Conservation (phyloP, 1,140 invertebrate species). For the Stegodyphus dumicola region DNA sequence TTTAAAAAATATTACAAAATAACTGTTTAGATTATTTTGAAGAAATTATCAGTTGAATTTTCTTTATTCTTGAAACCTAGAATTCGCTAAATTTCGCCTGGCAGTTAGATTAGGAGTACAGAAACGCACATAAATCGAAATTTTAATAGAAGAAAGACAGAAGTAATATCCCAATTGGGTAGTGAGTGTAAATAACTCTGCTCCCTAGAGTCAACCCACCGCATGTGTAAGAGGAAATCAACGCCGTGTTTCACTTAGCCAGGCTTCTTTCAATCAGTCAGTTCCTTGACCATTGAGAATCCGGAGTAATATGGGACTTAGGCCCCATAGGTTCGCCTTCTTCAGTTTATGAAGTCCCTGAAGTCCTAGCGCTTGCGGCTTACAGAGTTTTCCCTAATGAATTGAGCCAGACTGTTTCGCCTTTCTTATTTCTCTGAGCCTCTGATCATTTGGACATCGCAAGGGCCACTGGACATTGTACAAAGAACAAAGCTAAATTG, state of each 20-base stretch:
- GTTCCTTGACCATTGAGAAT: constrained; percentile 33
- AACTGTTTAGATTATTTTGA: too few species aligned
- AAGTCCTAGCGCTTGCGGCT: constrained; percentile 18
- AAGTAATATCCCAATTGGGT: neutral
- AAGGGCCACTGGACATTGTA: constrained; percentile 24
- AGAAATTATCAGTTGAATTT: too few species aligned
- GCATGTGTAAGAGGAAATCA: constrained; percentile 57
- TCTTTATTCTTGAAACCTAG: too few species aligned
- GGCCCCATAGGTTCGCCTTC: constrained; percentile 35
- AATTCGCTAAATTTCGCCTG: too few species aligned
- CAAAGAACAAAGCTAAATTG: constrained; percentile 45
- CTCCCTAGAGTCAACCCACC: constrained; percentile 8
- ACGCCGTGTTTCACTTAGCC: constrained; percentile 55
- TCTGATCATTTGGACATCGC: constrained; percentile 24
- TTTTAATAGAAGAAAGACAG: constrained; percentile 4
- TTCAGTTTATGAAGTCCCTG: constrained; percentile 42
- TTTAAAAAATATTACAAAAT: too few species aligned
- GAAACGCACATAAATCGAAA: too few species aligned
- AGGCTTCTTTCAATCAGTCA: constrained; percentile 53
- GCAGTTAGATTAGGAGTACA: too few species aligned
- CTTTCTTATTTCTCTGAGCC: neutral
- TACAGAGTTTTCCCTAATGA: constrained; percentile 34
- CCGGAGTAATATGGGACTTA: constrained; percentile 17
- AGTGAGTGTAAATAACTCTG: constrained; percentile 46
- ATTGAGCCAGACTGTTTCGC: constrained; percentile 42